These are phyloP conservation scores for Centroberyx gerrardi DNA, from an alignment of 2,797 vertebrate species.

Conservation along the genomic window DNA sequence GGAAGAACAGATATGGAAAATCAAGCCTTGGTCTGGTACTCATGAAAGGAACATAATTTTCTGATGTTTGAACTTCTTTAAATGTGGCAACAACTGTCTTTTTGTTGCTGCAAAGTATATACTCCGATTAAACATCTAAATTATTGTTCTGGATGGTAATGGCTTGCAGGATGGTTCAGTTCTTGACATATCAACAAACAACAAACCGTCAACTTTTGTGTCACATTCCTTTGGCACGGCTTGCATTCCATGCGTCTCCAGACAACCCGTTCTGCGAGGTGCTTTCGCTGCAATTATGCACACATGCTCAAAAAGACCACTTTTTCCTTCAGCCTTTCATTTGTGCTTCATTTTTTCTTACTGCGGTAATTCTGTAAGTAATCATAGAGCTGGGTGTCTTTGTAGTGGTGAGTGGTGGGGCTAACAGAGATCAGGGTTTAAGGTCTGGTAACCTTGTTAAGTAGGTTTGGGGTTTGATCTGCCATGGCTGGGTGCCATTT, in stretches of 20 bases:
- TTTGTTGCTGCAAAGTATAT: slow-evolving; percentile 17
- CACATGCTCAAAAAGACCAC: slow-evolving; percentile 20
- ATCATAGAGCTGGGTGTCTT: slow-evolving; percentile 38
- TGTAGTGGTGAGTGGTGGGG: slow-evolving; percentile 40
- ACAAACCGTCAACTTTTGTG: slow-evolving; percentile 18
- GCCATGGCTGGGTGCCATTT: slow-evolving; percentile 33
- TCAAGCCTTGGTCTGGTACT: slow-evolving; percentile 37
- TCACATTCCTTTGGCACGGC: slow-evolving; percentile 44
- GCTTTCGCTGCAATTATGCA: slow-evolving; percentile 17
- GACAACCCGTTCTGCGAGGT: background rate
- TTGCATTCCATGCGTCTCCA: slow-evolving; percentile 10
- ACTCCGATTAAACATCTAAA: slow-evolving; percentile 19
- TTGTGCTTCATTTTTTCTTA: slow-evolving; percentile 11
- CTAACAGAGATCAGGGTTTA: slow-evolving; percentile 45
- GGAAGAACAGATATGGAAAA: slow-evolving; percentile 63
- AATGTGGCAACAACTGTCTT: slow-evolving; percentile 14
- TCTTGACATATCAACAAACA: slow-evolving; percentile 43
- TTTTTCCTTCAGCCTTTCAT: background rate
- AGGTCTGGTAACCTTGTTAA: slow-evolving; percentile 49
- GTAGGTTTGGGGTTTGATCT: slow-evolving; percentile 45
- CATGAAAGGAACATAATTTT: slow-evolving; percentile 32
- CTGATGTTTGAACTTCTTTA: slow-evolving; percentile 33
- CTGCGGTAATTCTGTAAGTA: slow-evolving; percentile 21
- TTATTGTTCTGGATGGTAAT: slow-evolving; percentile 15
- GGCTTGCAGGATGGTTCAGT: slow-evolving; percentile 26